Evolutionary conservation across 1,140 invertebrate genomes (phyloP).

Genomic region (Arion vulgaris): DNA sequence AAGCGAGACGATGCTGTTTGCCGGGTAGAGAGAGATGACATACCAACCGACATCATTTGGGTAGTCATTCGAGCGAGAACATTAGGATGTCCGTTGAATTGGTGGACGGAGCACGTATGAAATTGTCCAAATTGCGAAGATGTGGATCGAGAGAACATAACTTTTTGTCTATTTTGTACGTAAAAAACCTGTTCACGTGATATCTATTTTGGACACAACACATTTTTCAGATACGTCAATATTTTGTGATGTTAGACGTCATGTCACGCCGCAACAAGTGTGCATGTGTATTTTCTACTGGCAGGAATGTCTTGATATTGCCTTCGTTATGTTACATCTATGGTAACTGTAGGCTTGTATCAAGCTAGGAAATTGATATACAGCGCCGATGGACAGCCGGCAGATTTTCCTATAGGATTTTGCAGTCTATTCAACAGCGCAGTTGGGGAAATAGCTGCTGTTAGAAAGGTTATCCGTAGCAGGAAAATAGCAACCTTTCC

Average conservation of each 20-base stretch:
- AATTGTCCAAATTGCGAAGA: no score
- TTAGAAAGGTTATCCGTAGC: background rate
- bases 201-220: background rate
- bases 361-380: background rate
- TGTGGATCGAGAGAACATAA: no score
- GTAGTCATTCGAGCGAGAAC: no score
- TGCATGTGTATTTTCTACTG: background rate
- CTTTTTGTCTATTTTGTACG: no score
- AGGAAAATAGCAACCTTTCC: slow-evolving; percentile 32
- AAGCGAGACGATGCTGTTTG: no score
- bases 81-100: no score
- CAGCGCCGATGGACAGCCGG: slow-evolving; percentile 10
- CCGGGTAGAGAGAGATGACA: no score
- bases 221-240: slow-evolving; percentile 11
- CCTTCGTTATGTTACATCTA: background rate
- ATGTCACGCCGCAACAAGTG: slow-evolving; percentile 31
- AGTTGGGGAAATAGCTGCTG: slow-evolving; percentile 34
- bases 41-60: no score
- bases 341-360: background rate
- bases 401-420: background rate
- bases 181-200: background rate
- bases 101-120: no score
- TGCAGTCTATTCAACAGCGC: slow-evolving; percentile 27
- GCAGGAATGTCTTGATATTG: slow-evolving; percentile 20
- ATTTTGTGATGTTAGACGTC: slow-evolving; percentile 15